These are phyloP conservation scores for Vulpes ferrilata DNA, from an alignment of 2,113 vertebrate species.

Conservation along the genomic window DNA sequence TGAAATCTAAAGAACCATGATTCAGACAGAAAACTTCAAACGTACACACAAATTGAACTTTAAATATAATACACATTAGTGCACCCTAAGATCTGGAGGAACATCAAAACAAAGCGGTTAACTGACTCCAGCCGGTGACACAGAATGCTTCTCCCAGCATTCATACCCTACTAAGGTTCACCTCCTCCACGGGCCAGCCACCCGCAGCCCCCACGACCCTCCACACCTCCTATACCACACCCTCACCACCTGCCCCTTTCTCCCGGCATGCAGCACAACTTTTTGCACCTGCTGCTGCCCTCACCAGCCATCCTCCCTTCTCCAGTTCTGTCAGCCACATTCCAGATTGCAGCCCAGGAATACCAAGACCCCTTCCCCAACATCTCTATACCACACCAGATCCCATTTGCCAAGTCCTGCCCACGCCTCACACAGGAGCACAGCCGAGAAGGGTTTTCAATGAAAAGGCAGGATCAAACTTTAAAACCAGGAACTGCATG, in stretches of 20 bases:
- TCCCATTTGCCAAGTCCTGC: not conserved
- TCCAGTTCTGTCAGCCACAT: not conserved
- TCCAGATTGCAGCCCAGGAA: not conserved
- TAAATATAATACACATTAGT: too few relatives aligned
- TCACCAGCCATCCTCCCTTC: not conserved
- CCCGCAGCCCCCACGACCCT: not conserved
- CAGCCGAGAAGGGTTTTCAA: not conserved
- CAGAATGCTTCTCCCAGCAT: not conserved
- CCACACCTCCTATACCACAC: too few relatives aligned
- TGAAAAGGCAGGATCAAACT: not conserved
- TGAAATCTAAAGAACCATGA: not conserved
- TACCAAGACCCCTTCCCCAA: rapidly evolving
- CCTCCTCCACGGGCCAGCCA: not conserved
- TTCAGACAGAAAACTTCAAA: not conserved
- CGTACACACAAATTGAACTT: rapidly evolving
- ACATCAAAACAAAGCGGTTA: not conserved
- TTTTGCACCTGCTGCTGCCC: not conserved
- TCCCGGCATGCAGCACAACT: rapidly evolving
- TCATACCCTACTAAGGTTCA: not conserved
- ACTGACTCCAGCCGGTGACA: rapidly evolving
- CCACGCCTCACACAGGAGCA: not conserved
- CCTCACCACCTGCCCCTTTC: not conserved
- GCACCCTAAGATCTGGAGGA: rapidly evolving
- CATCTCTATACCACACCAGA: not conserved
- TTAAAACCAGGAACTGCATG: not conserved